These are phyloP conservation scores for Homarus gammarus DNA, from an alignment of 2,888 invertebrate genomes.

Conservation along the genomic window DNA sequence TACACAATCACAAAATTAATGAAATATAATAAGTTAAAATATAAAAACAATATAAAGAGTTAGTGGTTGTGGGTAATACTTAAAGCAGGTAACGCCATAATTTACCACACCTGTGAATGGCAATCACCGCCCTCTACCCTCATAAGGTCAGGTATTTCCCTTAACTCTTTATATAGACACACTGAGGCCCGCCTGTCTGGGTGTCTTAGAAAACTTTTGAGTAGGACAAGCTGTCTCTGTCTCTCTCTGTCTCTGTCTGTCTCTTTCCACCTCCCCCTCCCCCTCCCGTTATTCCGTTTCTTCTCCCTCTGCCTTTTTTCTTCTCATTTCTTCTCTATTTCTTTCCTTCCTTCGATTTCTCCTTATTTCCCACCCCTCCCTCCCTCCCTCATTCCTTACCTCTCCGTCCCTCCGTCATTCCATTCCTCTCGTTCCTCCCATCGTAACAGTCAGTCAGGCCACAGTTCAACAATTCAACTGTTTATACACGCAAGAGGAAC, in stretches of 20 bases:
- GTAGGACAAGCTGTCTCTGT: neutral
- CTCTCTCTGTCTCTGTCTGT: neutral
- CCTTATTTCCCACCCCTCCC: conserved; percentile 1
- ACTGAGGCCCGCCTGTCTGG: too few relatives aligned
- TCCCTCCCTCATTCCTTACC: conserved; percentile 4
- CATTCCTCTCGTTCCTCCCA: too few relatives aligned
- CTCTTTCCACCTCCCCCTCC: neutral
- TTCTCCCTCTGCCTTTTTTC: neutral
- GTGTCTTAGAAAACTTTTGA: too few relatives aligned
- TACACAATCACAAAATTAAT: neutral
- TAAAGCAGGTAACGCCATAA: neutral
- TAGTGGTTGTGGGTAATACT: neutral
- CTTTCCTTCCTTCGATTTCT: neutral
- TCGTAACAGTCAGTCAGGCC: too few relatives aligned
- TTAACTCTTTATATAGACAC: too few relatives aligned
- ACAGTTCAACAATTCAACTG: too few relatives aligned
- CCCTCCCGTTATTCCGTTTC: neutral
- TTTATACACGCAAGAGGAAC: too few relatives aligned
- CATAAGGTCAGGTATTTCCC: neutral
- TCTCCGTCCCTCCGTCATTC: too few relatives aligned
- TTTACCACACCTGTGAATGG: neutral
- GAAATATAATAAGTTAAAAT: neutral
- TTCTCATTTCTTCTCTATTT: neutral
- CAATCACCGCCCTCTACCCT: neutral
- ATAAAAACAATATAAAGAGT: neutral